Base-by-base conservation (phyloP, 2,113 vertebrate species). In the Brachyistius frenatus region DNA sequence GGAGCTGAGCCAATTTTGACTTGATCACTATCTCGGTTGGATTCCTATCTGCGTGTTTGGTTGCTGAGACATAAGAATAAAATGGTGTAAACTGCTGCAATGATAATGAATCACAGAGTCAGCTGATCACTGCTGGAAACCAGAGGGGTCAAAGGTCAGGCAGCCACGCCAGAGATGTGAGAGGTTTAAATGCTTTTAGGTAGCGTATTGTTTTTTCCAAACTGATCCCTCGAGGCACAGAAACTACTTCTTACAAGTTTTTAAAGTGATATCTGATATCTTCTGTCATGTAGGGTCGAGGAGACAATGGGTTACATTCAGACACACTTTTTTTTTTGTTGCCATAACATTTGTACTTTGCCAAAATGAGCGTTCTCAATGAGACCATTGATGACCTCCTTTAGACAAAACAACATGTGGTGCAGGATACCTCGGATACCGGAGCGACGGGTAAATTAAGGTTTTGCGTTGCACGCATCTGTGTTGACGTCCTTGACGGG, bases 331-430 rank as follows among this genome's bases (percentile, higher is more conserved):
- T 23, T 23, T 23, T 23, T 23, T 78, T 23, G 14, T 30, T 8
- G 33, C 33, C 1, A 66, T 62, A 81, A 71, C 44, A 33, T 56
- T 76, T 77, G 44, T 67, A 66, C 64, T 85, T 70, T 37, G 39
- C 60, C 53, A 64, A 53, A 77, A 7, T 11, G 30, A 44, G 50
- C 5, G 30, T 56, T 60, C 58, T 81, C 61, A 85, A 13, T 66
- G 46, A 69, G 49, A 78, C 14, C 13, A 71, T 73, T 83, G 61
- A 23, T 23, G 23, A 69, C 70, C 81, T 81, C 67, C 47, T 68
- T 66, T 33, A 92, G 86, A 86, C 89, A 89, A 86, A 94, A 91
- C 81, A 91, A 82, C 88, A 93, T 82, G 85, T 78, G 88, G 61
- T 52, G 55, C 76, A n/a, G 74, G 68, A 92, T 92, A 90, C 87